Percentiles rank a stretch among this genome's conserved stretches.
Evolutionary conservation across 2,888 invertebrate species (phyloP).

Genomic region (Erebia aethiops): DNA sequence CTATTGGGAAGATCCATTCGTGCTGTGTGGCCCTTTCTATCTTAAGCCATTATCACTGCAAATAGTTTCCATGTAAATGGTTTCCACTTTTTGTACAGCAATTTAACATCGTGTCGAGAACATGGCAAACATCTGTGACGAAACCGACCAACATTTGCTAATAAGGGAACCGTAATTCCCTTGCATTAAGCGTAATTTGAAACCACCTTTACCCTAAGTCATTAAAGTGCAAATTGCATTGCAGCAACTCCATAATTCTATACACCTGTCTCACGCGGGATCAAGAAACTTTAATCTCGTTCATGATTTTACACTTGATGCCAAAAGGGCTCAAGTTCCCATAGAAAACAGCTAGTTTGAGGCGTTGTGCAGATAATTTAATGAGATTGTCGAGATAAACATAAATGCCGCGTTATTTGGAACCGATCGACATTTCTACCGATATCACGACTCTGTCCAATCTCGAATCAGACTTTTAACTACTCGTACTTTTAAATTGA

Average conservation of each 20-base stretch:
- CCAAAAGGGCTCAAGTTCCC: constrained; percentile 59
- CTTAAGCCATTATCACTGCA: constrained; percentile 45
- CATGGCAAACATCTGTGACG: constrained; percentile 54
- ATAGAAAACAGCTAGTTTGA: constrained; percentile 55
- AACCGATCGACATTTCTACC: constrained; percentile 59
- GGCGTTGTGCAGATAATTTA: constrained; percentile 63
- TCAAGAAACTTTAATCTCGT: constrained; percentile 71
- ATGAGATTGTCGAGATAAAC: constrained; percentile 69
- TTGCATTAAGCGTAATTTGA: constrained; percentile 46
- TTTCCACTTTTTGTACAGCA: constrained; percentile 50
- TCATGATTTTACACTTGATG: constrained; percentile 54
- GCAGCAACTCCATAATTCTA: constrained; percentile 47
- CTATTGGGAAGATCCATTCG: constrained; percentile 46
- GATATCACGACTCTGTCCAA: constrained; percentile 58
- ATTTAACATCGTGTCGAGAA: constrained; percentile 40
- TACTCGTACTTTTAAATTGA: constrained; percentile 38
- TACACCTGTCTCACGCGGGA: constrained; percentile 73
- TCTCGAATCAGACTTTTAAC: constrained; percentile 36
- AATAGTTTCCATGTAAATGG: constrained; percentile 48
- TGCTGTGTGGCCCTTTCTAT: constrained; percentile 58
- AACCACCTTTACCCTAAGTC: constrained; percentile 52
- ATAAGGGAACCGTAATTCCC: constrained; percentile 61
- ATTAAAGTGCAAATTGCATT: constrained; percentile 50
- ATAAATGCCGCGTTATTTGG: constrained; percentile 67
- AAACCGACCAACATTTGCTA: constrained; percentile 60